Base-by-base conservation (phyloP, 2,888 invertebrate genomes). In the Calameuta filiformis region DNA sequence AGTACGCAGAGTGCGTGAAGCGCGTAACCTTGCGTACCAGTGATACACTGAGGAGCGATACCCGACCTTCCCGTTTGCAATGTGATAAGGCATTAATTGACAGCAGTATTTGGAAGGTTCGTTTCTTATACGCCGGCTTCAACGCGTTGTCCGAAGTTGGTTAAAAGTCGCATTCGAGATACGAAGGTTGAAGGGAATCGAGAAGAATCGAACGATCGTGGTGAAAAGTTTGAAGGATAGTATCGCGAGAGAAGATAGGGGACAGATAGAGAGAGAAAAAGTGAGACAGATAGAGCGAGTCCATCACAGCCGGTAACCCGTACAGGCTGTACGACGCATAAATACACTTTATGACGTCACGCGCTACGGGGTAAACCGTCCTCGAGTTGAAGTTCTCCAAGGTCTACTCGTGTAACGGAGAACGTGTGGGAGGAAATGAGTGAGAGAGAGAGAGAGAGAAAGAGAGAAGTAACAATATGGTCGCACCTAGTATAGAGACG, bases 341-440 rank as follows among this genome's bases (percentile, higher is more conserved):
- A 87, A 87, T 86, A 86, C 83, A 84, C 81, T 85, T 85, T 85
- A 85, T 87, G 86, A 87, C 85, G 84, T 87, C 85, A 86, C 82
- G 80, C 73, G 80, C 75, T 73, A 40, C 76, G 76, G 75, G 75
- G 76, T 75, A 74, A 75, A 73, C 73, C 69, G 69, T 40, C 40
- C 69, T 30, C 69, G 69, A 69, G 69, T 30, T 69, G 69, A 69
- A 30, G 69, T 30, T 31, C 23, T 31, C 1, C 31, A 69, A 33
- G 69, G 69, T 12, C 69, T 69, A 12, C 15, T 12, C 12, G 30
- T 33, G 30, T 33, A 15, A 69, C 33, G 79, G 68, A 79, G 74
- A 40, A 73, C 35, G 76, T 40, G 74, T 68, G 75, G 75, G 77
- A 75, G 30, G 31, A 30, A 75, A 35, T 35, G 68, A 73, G 33